A percentile compares a stretch with the other conserved stretches of the same genome.
phyloP scores from a whole-genome alignment of 2,113 vertebrate genomes.

The Oenanthe oenanthe region DNA sequence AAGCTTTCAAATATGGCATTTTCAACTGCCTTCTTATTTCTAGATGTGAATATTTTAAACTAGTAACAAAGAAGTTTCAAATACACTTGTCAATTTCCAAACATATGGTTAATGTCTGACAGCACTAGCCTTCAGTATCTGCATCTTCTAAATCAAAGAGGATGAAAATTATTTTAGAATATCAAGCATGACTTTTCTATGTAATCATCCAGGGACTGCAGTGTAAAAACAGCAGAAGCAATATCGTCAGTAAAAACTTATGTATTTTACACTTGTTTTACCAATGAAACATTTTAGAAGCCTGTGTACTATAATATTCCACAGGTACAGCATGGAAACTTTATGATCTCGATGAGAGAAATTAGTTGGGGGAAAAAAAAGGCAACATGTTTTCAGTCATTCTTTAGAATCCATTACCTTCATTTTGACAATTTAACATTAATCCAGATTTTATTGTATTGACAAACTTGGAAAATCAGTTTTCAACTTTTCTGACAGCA shows the following conservation, averaged over 20 bases:
- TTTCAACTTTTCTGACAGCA: background rate
- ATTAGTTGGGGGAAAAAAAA: rapidly evolving
- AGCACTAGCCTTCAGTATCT: background rate
- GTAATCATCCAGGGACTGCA: background rate
- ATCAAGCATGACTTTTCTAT: background rate
- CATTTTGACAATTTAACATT: background rate
- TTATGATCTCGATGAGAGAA: background rate
- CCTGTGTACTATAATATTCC: background rate
- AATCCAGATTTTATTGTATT: background rate
- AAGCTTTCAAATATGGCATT: background rate
- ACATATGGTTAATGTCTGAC: background rate
- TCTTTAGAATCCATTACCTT: background rate
- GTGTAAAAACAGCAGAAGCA: background rate
- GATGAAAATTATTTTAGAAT: background rate
- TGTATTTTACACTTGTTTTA: background rate
- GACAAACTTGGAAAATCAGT: background rate
- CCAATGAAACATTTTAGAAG: background rate
- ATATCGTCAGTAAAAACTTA: background rate
- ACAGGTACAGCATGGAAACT: background rate
- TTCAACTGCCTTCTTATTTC: background rate
- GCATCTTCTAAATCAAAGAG: background rate
- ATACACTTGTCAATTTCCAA: background rate
- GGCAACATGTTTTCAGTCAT: background rate
- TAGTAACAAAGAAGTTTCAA: background rate
- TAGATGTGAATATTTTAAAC: background rate